Base-by-base conservation (phyloP, 2,888 invertebrate species). In the Polydrusus cervinus region DNA sequence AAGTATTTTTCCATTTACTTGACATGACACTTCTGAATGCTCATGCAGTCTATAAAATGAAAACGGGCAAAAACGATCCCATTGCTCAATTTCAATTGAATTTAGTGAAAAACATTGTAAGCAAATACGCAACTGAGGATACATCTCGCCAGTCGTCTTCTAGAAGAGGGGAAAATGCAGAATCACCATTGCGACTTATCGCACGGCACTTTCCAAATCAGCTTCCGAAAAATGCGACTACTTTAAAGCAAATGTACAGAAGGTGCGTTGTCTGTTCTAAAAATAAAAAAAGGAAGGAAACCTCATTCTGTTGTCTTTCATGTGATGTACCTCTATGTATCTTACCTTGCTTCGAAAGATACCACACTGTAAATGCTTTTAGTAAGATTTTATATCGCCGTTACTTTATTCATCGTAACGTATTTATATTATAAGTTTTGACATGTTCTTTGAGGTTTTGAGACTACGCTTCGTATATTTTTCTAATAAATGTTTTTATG, bases 1-100 rank as follows among this genome's bases (percentile, higher is more conserved):
- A 83, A 78, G 45, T 82, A 81, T 82, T 73, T 5, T 82, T 83
- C 62, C 81, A 82, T 71, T 70, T 83, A 7, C 14, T 82, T 11
- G 80, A 82, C 57, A 69, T 81, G 53, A 53, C 30, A 40, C 71
- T 81, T 34, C 47, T 78, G 38, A 80, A 82, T 72, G 77, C 80
- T 20, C 75, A 77, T 70, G 62, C 69, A 6, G 47, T 81, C 30
- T 78, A 78, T 67, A 67, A 79, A 70, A 66, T 77, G 47, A 71
- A 71, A 71, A 71, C 16, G 14, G 49, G 71, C 11, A 47, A 65
- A 38, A 30, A 53, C 25, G 16, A 45, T 25, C 9, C 45, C 8
- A 14, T 25, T 55, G 71, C 73, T 49, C 75, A 78, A 49, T 80
- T 79, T 70, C 75, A 77, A 57, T 66, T 78, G 51, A 45, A 73